Base-by-base conservation (phyloP, 2,797 vertebrate species). In the Sciurus vulgaris region DNA sequence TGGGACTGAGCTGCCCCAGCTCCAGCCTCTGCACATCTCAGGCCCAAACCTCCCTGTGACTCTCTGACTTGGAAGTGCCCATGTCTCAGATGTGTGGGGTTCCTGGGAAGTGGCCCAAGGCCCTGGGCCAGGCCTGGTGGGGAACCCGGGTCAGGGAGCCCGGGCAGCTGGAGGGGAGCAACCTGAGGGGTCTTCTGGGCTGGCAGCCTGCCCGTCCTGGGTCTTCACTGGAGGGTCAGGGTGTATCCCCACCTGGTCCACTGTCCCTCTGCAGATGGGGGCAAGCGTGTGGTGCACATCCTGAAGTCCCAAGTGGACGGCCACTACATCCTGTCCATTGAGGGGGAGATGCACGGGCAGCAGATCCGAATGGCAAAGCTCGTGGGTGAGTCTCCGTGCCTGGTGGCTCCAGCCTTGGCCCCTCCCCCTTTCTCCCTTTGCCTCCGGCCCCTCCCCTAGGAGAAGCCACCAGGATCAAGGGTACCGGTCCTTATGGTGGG, bases 301-400 rank as follows among this genome's bases (percentile, higher is more conserved):
- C 0, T 7, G 1, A 9, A 17, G 0, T 54, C 69, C 0, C 2
- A 0, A 0, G 28, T 28, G n/a, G 2, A 9, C 20, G 92, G 13
- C 59, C 92, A 95, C 63, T 95, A 35, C 61, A 33, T 94, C 4
- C 0, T 97, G 0, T 81, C 54, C 77, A 54, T 67, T 0, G 61
- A 67, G 1, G 28, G 20, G 2, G 9, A 67, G 18, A 0, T 54
- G 0, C 4, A 1, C 0, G 54, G 44, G 0, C 18, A 1, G 35
- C 7, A 2, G 4, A 0, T 63, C 47, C 51, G 5, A 0, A 1
- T n/a, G 6, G 96, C 51, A 0, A 67, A 88, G 14, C 96, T 97
- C 2, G 0, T 96, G 47, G 96, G 96, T 96, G 78, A 91, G 97
- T 54, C 49, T 2, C 0, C 0, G 7, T 0, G 3, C 4, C 24